phyloP scores from a whole-genome alignment of 2,888 invertebrate species.

The Brachycybe producta region DNA sequence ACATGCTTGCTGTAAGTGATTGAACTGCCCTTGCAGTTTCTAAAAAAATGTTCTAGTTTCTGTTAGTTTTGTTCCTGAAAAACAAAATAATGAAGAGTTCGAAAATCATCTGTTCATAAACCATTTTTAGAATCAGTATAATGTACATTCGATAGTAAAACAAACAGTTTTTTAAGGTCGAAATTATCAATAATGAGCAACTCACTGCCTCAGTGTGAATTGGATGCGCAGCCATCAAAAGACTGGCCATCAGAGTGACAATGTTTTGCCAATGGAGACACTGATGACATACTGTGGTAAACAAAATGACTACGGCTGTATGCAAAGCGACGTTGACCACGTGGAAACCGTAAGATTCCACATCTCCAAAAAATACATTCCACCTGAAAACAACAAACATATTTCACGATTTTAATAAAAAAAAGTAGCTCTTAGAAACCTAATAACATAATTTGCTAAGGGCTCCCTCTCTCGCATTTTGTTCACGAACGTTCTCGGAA shows the following conservation, averaged over 20 bases:
- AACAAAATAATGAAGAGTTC: no score
- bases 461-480: no score
- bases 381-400: slow-evolving; percentile 44
- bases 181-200: no score
- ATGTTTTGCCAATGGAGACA: slow-evolving; percentile 48
- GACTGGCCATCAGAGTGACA: slow-evolving; percentile 47
- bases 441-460: no score
- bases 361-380: slow-evolving; percentile 57
- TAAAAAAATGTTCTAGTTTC: no score
- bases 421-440: no score
- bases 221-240: slow-evolving; percentile 70
- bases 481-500: no score
- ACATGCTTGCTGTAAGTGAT: no score
- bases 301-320: slow-evolving; percentile 48
- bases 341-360: slow-evolving; percentile 66
- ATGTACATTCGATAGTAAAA: background rate
- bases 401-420: slow-evolving; percentile 10
- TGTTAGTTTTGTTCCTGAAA: no score
- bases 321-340: slow-evolving; percentile 63
- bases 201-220: slow-evolving; percentile 82
- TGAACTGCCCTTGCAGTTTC: no score
- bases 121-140: background rate
- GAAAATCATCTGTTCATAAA: no score
- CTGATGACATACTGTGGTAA: slow-evolving; percentile 28
- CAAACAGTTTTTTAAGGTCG: no score